Evolutionary conservation across 2,797 vertebrate genomes (phyloP), one percentile per base, ranked within the genome.

Genomic region (Danio jaintianensis): DNA sequence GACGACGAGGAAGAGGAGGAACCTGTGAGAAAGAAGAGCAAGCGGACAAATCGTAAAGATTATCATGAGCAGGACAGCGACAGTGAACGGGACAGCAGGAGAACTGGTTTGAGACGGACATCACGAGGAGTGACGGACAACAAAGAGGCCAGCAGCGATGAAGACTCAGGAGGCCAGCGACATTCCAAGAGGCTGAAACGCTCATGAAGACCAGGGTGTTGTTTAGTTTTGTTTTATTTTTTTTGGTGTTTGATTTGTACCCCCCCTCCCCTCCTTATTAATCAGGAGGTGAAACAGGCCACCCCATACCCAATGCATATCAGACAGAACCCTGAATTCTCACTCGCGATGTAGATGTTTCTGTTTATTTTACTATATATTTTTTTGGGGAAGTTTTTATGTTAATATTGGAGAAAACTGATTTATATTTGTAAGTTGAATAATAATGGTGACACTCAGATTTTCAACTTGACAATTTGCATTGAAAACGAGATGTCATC

Each of bases 401-500:
- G 91, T 93, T 93, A 81, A 88, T 92, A 92, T 92, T 90, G 84
- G 68, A 88, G 85, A 91, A 91, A 93, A 91, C 85, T 70, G 90
- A 91, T 94, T 93, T 95, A 95, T 95, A 95, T 95, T 94, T 94
- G 90, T 95, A 95, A 92, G 82, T 86, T 88, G 85, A 91, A 93
- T 91, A 90, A 89, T 91, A 91, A 87, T 80, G 78, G 74, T 91
- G 81, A 85, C 64, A 38, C 85, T 38, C 84, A 61, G 52, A 85
- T 85, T 76, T 80, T 76, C 66, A 82, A 80, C 77, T 52, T 85
- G 85, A 70, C 87, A 80, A 86, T 84, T 58, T 83, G 67, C 81
- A 85, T 84, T 86, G 85, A 53, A 80, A 78, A 83, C 63, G 80
- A 62, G 75, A 78, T 78, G 80, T 75, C 50, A 87, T 82, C 82